Evolutionary conservation across 2,888 invertebrate genomes (phyloP).

Genomic region (Synergus gifuensis): DNA sequence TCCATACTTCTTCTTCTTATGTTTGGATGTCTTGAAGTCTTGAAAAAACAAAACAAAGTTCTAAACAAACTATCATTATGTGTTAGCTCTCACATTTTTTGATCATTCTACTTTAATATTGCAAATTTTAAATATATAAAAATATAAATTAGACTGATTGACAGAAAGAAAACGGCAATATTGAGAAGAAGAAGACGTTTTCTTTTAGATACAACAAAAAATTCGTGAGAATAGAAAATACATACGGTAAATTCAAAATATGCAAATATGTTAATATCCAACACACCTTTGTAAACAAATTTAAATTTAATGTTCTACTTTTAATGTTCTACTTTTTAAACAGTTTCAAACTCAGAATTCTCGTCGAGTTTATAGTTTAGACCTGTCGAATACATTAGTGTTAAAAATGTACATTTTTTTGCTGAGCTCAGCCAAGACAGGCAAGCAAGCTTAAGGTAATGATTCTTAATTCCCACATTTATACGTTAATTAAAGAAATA

Average conservation of each 20-base stretch:
- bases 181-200: no score
- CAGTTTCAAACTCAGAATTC: not conserved
- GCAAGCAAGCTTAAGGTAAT: constrained; percentile 26
- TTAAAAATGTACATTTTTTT: not conserved
- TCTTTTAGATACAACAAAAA: not conserved
- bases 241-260: not conserved
- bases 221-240: not conserved
- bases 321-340: constrained; percentile 28
- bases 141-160: not conserved
- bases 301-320: constrained; percentile 11
- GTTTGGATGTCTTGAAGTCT: not conserved
- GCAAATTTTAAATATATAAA: not conserved
- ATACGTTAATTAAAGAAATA: constrained; percentile 22
- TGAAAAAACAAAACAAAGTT: not conserved
- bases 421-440: not conserved
- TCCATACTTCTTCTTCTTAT: constrained; percentile 21
- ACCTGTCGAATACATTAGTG: constrained; percentile 14
- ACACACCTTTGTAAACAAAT: not conserved
- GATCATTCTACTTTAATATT: not conserved
- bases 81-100: not conserved
- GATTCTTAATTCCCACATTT: constrained; percentile 14
- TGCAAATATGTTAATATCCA: not conserved
- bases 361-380: not conserved
- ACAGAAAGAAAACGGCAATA: not conserved
- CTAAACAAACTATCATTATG: not conserved